Conservation (phyloP, 2,797 vertebrate species). For the Anabacerthia variegaticeps region DNA sequence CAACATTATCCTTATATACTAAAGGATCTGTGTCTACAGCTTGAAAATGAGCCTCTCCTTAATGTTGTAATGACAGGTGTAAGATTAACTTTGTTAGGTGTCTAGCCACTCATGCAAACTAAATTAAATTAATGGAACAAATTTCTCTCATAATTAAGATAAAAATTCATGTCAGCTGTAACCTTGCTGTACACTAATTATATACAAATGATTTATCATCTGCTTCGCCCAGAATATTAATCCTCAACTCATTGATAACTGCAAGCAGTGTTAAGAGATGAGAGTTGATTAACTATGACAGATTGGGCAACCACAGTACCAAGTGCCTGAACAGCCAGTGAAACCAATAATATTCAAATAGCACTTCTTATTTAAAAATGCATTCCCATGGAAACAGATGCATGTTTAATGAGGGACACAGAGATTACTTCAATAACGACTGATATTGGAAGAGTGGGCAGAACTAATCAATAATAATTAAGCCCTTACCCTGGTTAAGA, state of each 20-base stretch:
- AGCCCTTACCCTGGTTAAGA: constrained; percentile 73
- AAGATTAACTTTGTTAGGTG: constrained; percentile 98
- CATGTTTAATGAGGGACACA: constrained; percentile 83
- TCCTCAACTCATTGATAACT: constrained; percentile 89
- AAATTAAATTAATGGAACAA: constrained; percentile 99
- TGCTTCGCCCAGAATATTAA: constrained; percentile 89
- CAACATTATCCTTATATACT: constrained; percentile 72
- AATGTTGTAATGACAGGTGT: constrained; percentile 91
- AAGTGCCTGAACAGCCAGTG: constrained; percentile 79
- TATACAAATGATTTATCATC: constrained; percentile 95
- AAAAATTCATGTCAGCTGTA: constrained; percentile 93
- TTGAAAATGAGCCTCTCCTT: constrained; percentile 78
- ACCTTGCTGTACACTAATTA: constrained; percentile 96
- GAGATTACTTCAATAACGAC: constrained; percentile 81
- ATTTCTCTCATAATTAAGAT: constrained; percentile 97
- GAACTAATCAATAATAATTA: constrained; percentile 83
- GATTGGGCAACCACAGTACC: constrained; percentile 84
- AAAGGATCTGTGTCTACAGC: constrained; percentile 65
- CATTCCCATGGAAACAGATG: constrained; percentile 88
- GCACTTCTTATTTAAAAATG: constrained; percentile 83
- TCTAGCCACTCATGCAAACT: constrained; percentile 89
- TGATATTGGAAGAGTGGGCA: constrained; percentile 80
- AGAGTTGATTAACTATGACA: constrained; percentile 96
- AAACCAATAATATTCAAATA: constrained; percentile 77
- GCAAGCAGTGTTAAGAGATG: constrained; percentile 93